Evolutionary conservation across 2,888 invertebrate species (phyloP).

Genomic region (Stictocephala bisonia): DNA sequence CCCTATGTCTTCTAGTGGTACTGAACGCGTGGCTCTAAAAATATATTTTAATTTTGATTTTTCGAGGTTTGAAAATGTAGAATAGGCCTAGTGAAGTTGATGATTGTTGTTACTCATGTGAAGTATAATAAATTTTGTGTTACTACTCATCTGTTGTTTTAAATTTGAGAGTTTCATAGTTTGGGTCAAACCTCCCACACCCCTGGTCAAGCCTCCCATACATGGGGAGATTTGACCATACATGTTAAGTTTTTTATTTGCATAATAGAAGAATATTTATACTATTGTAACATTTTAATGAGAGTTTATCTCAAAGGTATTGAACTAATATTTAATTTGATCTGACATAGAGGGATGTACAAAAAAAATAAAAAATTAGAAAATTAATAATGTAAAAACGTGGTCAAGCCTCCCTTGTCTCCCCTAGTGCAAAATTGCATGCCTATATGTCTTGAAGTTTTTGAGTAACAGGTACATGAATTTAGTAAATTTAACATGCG

Average conservation of each 20-base stretch:
- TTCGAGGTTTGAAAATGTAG: constrained; percentile 12
- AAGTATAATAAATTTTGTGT: not conserved
- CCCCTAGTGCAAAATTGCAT: too few relatives aligned
- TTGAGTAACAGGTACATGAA: too few relatives aligned
- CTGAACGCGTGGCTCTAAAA: constrained; percentile 19
- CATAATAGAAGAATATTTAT: too few relatives aligned
- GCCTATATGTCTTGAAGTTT: too few relatives aligned
- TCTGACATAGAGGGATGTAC: too few relatives aligned
- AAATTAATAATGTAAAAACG: too few relatives aligned
- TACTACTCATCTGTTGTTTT: not conserved
- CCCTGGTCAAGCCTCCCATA: constrained; percentile 12
- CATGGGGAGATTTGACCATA: constrained; percentile 11
- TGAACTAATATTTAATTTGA: too few relatives aligned
- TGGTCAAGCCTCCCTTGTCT: too few relatives aligned
- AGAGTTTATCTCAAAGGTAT: too few relatives aligned
- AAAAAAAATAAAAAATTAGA: too few relatives aligned
- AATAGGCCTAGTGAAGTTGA: not conserved
- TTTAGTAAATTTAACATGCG: too few relatives aligned
- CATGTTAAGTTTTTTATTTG: not conserved
- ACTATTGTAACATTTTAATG: not conserved
- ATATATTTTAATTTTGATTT: constrained; percentile 5
- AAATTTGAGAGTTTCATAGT: not conserved
- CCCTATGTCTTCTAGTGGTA: constrained; percentile 10
- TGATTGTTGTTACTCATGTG: not conserved
- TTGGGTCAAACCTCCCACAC: constrained; percentile 10